phyloP scores from a whole-genome alignment of 2,888 invertebrate genomes.

The Drosophila atripex region DNA sequence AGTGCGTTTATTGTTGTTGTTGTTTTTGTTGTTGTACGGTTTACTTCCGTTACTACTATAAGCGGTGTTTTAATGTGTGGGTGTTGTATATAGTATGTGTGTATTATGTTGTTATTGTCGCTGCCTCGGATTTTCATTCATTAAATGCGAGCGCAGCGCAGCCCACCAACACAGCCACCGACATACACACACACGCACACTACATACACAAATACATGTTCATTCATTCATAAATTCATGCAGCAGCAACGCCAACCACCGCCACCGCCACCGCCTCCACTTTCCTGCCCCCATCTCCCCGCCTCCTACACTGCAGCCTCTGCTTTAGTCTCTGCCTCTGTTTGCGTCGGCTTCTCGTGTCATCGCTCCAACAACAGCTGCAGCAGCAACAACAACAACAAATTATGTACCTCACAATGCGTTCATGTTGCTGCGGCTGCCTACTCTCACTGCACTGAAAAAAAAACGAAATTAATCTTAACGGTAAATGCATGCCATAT shows the following conservation, averaged over 20 bases:
- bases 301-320: constrained; percentile 25
- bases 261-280: constrained; percentile 31
- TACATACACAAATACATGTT: constrained; percentile 43
- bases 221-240: constrained; percentile 75
- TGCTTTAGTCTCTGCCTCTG: constrained; percentile 23
- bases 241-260: constrained; percentile 36
- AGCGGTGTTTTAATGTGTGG: constrained; percentile 27
- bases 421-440: constrained; percentile 36
- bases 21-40: constrained; percentile 47
- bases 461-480: neutral
- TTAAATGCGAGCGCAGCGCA: constrained; percentile 63
- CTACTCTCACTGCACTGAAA: constrained; percentile 9
- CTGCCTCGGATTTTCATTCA: constrained; percentile 74
- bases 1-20: constrained; percentile 18
- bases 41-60: constrained; percentile 75
- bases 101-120: constrained; percentile 59
- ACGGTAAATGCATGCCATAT: neutral
- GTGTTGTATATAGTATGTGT: constrained; percentile 39
- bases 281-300: neutral
- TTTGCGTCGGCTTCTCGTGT: constrained; percentile 47
- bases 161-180: constrained; percentile 35
- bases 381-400: constrained; percentile 19
- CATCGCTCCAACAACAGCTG: constrained; percentile 52
- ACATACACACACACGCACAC: no score
- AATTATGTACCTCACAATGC: constrained; percentile 43